Evolutionary conservation across 2,113 vertebrate species (phyloP), one percentile per base, ranked within the genome.

Genomic region (Nestor notabilis): DNA sequence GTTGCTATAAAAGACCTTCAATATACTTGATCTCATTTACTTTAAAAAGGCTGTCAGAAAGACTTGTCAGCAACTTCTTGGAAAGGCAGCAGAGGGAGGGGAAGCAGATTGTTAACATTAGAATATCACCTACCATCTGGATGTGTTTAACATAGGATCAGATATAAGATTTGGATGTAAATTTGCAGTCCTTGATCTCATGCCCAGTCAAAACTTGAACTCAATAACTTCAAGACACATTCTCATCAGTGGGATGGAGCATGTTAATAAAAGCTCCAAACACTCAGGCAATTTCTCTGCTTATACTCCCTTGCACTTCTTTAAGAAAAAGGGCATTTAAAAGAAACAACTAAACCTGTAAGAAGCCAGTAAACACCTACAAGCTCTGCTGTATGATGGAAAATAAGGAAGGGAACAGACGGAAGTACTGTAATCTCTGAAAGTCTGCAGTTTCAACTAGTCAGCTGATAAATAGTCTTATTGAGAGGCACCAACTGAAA

Each of bases 121-220:
- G 93, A 96, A 94, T 95, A 96, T 91, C 91, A 96, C 91, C 91
- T 95, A 82, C 96, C 96, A 96, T 94, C 96, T 96, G 94, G 83
- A 89, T 89, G 41, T 41, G 44, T 96, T 95, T 95, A 96, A 83
- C 84, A 69, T 31, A 68, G 87, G 89, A 97, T 91, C 74, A 89
- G 81, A 94, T 95, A 87, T 16, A 95, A 91, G 91, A 87, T 76
- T 84, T 85, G 94, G 91, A 97, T 9, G 4, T 91, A 61, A 94
- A 94, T 82, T 87, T 55, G 27, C 87, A 96, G 87, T 52, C 61
- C 83, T 96, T 97, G 93, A 91, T 95, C 84, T 93, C 69, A 85
- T 33, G 93, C 94, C 95, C 96, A 96, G 87, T 87, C 72, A 82
- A 87, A 96, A 94, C 31, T 44, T 84, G 87, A 95, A 91, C 83